Base-by-base conservation (phyloP, 2,888 invertebrate genomes). In the Stenodera caucasica region DNA sequence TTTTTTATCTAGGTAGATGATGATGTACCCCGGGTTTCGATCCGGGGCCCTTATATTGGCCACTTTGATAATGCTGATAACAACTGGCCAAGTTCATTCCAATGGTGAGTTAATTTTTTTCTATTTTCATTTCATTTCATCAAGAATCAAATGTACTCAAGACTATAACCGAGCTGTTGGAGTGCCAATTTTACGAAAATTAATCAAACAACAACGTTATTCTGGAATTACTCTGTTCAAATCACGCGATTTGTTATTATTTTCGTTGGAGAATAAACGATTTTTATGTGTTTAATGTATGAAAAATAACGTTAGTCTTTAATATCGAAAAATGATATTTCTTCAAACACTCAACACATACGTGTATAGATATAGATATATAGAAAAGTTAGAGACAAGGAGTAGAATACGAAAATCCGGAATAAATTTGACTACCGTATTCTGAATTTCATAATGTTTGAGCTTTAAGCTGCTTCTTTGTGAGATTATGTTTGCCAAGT, bases 11-110 rank as follows among this genome's bases (percentile, higher is more conserved):
- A 77, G 77, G 75, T 77, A 70, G 68, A 73, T 68, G 72, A 78
- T 77, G 76, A 74, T 74, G 75, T 70, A 71, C 72, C 75, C 72
- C 66, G 70, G 71, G 60, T 56, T 67, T 63, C 65, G 67, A 59
- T 61, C 69, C 66, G 72, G 70, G 65, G 70, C 70, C 63, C 67
- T 69, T 50, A 66, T 77, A 64, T 71, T 77, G 73, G 76, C 76
- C 73, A 70, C 74, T 68, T 68, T 78, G 61, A 70, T 79, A 61
- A 66, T 77, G 64, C 73, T 80, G 51, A 69, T 80, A 59, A 69
- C 76, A 58, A 74, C 74, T 59, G 77, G 77, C 67, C 79, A 79
- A 72, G 79, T 78, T 66, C 75, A 80, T 73, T 77, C 78, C 63
- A 79, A 76, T 68, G 80, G 80, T 80, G 72, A 80, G 80, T 80